phyloP scores from a whole-genome alignment of 2,888 invertebrate species.

The Epinotia ramella region DNA sequence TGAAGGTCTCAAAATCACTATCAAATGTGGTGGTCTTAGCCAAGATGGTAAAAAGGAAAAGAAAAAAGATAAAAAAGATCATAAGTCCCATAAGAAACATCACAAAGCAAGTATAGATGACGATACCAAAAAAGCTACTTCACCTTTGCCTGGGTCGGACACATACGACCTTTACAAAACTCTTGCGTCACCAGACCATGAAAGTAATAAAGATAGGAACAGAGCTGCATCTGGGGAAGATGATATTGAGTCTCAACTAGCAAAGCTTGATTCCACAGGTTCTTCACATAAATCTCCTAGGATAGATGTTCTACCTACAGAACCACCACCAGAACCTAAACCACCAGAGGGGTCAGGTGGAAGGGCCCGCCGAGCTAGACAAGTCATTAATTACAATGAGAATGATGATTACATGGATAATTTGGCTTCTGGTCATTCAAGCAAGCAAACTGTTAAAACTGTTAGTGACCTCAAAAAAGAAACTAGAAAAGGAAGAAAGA shows the following conservation, averaged over 20 bases:
- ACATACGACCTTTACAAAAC: conserved; percentile 82
- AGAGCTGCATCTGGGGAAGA: conserved; percentile 60
- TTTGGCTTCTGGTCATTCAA: conserved; percentile 72
- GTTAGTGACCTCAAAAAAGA: conserved; percentile 78
- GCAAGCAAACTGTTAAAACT: conserved; percentile 70
- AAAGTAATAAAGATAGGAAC: conserved; percentile 63
- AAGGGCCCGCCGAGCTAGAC: conserved; percentile 78
- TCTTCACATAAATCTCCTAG: conserved; percentile 64
- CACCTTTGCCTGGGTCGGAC: conserved; percentile 82
- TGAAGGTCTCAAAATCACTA: conserved; percentile 82
- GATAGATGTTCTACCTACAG: conserved; percentile 68
- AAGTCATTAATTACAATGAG: conserved; percentile 84
- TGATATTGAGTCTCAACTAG: conserved; percentile 74
- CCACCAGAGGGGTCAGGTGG: conserved; percentile 71
- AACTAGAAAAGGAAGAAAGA: conserved; percentile 72
- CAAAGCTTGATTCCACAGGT: conserved; percentile 69
- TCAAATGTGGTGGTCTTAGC: conserved; percentile 76
- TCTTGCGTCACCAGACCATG: conserved; percentile 78
- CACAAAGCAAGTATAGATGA: conserved; percentile 71
- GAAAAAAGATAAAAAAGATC: conserved; percentile 83
- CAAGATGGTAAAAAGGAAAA: conserved; percentile 77
- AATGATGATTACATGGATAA: conserved; percentile 83
- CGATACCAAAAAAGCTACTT: conserved; percentile 74
- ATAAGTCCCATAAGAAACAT: conserved; percentile 81
- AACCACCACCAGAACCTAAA: conserved; percentile 75